These are phyloP conservation scores for Hycleus phaleratus DNA, from an alignment of 1,140 invertebrate genomes.

Conservation along the genomic window DNA sequence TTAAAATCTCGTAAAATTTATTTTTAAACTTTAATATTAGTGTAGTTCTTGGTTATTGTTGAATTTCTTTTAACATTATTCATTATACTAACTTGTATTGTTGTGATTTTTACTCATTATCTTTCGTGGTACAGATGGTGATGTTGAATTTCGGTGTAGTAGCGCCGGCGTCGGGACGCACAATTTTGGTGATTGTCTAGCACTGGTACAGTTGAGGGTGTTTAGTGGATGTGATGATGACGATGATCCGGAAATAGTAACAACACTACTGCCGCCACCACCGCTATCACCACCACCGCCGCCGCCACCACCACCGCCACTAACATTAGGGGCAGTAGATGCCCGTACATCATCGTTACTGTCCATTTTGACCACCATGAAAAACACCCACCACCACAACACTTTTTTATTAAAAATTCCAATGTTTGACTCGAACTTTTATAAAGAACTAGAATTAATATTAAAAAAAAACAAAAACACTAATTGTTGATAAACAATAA, in stretches of 20 bases:
- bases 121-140: conserved; percentile 36
- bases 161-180: conserved; percentile 19
- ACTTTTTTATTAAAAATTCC: too few species aligned
- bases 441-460: too few species aligned
- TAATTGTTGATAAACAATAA: too few species aligned
- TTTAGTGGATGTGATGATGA: too few species aligned
- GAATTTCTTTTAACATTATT: neutral
- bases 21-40: neutral
- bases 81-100: conserved; percentile 33
- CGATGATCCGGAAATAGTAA: too few species aligned
- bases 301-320: too few species aligned
- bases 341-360: conserved; percentile 6
- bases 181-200: conserved; percentile 38
- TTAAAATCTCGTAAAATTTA: neutral
- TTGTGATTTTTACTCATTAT: conserved; percentile 40
- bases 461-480: too few species aligned
- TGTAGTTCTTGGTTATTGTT: neutral
- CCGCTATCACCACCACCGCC: neutral
- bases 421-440: too few species aligned
- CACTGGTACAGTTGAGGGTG: conserved; percentile 8
- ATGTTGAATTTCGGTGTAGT: conserved; percentile 30
- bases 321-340: neutral
- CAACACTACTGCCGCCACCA: conserved; percentile 1
- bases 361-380: conserved; percentile 14
- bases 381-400: neutral